phyloP scores from a whole-genome alignment of 2,888 invertebrate species.

The Plemyria rubiginata region DNA sequence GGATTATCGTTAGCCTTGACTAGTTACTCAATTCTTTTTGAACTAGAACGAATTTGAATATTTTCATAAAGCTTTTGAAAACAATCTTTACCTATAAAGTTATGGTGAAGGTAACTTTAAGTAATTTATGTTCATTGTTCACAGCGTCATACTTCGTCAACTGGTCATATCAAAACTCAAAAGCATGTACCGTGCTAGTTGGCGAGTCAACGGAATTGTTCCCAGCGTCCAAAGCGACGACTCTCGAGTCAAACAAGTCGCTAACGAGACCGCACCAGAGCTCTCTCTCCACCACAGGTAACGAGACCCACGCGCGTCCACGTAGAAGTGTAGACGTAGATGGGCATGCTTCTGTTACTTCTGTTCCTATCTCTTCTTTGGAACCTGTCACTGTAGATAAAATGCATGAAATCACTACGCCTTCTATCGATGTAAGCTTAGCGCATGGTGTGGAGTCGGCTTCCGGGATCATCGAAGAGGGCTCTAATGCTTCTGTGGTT shows the following conservation, averaged over 20 bases:
- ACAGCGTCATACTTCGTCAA: conserved; percentile 92
- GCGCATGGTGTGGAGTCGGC: conserved; percentile 77
- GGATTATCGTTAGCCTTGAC: conserved; percentile 33
- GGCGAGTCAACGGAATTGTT: conserved; percentile 90
- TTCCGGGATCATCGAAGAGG: conserved; percentile 47
- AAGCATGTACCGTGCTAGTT: conserved; percentile 93
- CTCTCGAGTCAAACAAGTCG: conserved; percentile 89
- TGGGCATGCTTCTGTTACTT: conserved; percentile 83
- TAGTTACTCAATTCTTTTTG: conserved; percentile 26
- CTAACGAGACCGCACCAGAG: conserved; percentile 87
- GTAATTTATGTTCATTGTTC: conserved; percentile 45
- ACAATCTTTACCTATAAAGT: conserved; percentile 1
- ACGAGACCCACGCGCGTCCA: conserved; percentile 84
- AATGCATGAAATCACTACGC: conserved; percentile 80
- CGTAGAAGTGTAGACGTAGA: conserved; percentile 89
- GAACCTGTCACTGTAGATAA: conserved; percentile 74
- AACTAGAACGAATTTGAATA: conserved; percentile 28
- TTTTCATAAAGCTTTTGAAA: conserved; percentile 20
- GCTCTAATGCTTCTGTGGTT: conserved; percentile 66
- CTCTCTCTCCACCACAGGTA: conserved; percentile 84
- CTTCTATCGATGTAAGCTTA: conserved; percentile 74
- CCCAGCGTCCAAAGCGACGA: conserved; percentile 88
- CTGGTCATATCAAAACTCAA: conserved; percentile 93
- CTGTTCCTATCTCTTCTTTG: conserved; percentile 68
- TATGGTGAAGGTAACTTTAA: background rate